A percentile compares a stretch with the other conserved stretches of the same genome.
These are phyloP conservation scores for Reticulitermes speratus DNA, from an alignment of 1,140 invertebrate species.

Conservation along the genomic window DNA sequence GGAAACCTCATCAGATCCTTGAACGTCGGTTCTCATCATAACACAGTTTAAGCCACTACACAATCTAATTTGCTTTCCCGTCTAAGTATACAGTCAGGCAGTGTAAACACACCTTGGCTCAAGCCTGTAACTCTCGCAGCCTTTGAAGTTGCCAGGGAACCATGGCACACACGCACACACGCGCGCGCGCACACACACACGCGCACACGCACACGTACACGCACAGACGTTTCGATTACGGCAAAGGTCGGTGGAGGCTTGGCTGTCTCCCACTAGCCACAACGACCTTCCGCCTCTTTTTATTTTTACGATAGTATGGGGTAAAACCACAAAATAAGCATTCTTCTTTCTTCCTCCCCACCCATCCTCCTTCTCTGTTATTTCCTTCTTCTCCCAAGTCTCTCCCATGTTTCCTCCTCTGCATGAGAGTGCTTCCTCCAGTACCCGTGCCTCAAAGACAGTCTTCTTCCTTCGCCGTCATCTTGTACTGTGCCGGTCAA, in stretches of 20 bases:
- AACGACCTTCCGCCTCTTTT: not conserved
- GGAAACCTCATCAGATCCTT: conserved; percentile 13
- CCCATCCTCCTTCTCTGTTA: not conserved
- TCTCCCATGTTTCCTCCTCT: not conserved
- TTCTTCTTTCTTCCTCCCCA: too few relatives aligned
- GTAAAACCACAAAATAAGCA: too few relatives aligned
- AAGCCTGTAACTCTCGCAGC: not conserved
- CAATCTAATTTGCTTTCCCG: not conserved
- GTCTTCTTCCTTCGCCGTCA: not conserved
- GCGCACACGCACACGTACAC: not conserved
- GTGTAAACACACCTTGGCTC: not conserved
- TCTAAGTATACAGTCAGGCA: not conserved
- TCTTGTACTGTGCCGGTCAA: not conserved
- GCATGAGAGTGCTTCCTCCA: not conserved
- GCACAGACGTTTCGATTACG: not conserved
- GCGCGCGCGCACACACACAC: too few relatives aligned
- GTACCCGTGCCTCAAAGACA: not conserved
- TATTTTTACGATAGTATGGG: not conserved
- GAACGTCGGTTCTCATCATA: not conserved
- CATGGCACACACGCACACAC: not conserved
- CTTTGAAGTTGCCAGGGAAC: not conserved
- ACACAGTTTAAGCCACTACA: conserved; percentile 15
- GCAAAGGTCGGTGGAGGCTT: not conserved
- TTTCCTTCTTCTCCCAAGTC: not conserved
- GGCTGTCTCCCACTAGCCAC: not conserved